Conservation (phyloP, 2,888 invertebrate species). For the Candidula unifasciata region DNA sequence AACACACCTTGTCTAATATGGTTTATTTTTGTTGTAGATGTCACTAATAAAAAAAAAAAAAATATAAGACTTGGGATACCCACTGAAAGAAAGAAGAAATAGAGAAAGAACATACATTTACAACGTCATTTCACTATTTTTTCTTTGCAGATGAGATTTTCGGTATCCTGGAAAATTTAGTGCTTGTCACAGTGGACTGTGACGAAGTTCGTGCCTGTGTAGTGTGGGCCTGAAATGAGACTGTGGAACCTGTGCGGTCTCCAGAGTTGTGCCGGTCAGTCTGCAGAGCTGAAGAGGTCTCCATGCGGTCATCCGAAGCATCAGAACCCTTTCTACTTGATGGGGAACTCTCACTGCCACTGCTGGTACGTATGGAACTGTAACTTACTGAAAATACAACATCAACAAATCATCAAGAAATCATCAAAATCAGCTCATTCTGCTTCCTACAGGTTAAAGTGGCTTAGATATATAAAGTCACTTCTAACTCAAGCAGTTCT, state of each 20-base stretch:
- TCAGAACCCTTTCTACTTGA: conserved; percentile 95
- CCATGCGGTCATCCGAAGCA: conserved; percentile 71
- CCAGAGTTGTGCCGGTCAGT: conserved; percentile 69
- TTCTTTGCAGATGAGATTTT: conserved; percentile 65
- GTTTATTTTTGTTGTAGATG: neutral
- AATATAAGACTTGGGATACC: conserved; percentile 30
- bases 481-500: too few relatives aligned
- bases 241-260: conserved; percentile 72
- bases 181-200: conserved; percentile 60
- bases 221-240: conserved; percentile 74
- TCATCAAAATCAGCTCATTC: neutral
- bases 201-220: conserved; percentile 66
- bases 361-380: conserved; percentile 86
- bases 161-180: conserved; percentile 70
- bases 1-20: neutral
- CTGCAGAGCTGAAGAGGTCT: conserved; percentile 73
- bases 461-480: too few relatives aligned
- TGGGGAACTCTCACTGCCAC: conserved; percentile 84
- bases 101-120: neutral
- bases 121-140: conserved; percentile 33
- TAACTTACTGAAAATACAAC: conserved; percentile 60
- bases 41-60: neutral
- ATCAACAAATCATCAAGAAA: neutral
- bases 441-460: neutral
- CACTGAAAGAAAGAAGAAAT: neutral